Percentiles rank a stretch among this genome's conserved stretches.
Conservation (phyloP, 1,140 invertebrate species). For the Drusus annulatus region DNA sequence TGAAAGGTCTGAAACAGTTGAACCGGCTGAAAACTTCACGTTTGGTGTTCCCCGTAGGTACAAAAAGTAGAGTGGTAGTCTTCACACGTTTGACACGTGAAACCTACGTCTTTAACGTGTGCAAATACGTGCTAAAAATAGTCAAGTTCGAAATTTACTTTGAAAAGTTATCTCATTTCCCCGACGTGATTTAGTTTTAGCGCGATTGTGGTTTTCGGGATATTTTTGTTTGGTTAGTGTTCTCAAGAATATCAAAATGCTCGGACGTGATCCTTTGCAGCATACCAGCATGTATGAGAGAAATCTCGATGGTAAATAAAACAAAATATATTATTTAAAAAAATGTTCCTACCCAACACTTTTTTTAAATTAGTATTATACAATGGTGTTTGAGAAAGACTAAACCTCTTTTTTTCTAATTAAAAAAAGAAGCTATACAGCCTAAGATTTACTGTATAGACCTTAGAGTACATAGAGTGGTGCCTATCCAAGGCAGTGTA, state of each 20-base stretch:
- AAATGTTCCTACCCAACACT: too few relatives aligned
- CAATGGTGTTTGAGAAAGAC: too few relatives aligned
- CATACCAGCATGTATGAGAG: slow-evolving; percentile 79
- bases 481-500: too few relatives aligned
- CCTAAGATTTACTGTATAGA: too few relatives aligned
- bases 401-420: too few relatives aligned
- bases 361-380: too few relatives aligned
- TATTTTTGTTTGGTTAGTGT: neutral
- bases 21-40: slow-evolving; percentile 8
- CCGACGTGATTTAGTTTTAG: neutral
- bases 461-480: too few relatives aligned
- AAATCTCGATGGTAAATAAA: slow-evolving; percentile 68
- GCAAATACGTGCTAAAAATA: neutral
- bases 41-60: slow-evolving; percentile 21
- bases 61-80: slow-evolving; percentile 35
- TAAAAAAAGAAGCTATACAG: too few relatives aligned
- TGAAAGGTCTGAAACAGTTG: too few relatives aligned
- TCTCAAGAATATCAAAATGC: slow-evolving; percentile 45
- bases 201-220: too few relatives aligned
- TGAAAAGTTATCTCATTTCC: neutral
- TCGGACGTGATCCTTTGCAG: slow-evolving; percentile 73
- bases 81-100: slow-evolving; percentile 31
- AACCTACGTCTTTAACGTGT: slow-evolving; percentile 3
- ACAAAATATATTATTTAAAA: too few relatives aligned
- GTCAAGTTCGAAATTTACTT: neutral